A percentile compares a stretch with the other conserved stretches of the same genome.
phyloP scores from a whole-genome alignment of 2,888 invertebrate genomes.

The Eulithis prunata region DNA sequence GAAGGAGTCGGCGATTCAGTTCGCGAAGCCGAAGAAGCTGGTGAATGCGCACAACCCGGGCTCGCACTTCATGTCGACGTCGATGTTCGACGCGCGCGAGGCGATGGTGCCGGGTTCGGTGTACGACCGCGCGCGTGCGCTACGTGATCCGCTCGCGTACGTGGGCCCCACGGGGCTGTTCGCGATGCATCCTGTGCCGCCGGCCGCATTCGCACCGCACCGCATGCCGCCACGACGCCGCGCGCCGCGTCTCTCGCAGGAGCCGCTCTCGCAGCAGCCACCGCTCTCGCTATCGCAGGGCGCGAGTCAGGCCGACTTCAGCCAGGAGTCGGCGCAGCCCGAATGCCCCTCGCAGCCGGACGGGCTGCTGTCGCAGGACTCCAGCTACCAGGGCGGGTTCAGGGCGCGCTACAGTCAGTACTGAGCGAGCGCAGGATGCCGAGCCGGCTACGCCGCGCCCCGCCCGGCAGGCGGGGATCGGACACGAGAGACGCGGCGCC shows the following conservation, averaged over 20 bases:
- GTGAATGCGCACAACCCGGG: constrained; percentile 97
- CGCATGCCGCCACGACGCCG: constrained; percentile 88
- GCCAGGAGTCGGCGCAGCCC: constrained; percentile 92
- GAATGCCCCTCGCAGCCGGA: constrained; percentile 98
- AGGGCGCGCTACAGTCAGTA: constrained; percentile 88
- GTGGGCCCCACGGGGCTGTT: constrained; percentile 93
- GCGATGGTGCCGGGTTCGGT: constrained; percentile 97
- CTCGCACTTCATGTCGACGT: constrained; percentile 98
- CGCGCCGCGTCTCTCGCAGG: constrained; percentile 85
- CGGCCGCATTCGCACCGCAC: constrained; percentile 97
- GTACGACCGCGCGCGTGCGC: constrained; percentile 92
- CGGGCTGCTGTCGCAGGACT: constrained; percentile 96
- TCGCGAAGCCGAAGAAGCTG: constrained; percentile 98
- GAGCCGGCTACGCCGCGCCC: constrained; percentile 75
- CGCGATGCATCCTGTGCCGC: constrained; percentile 93
- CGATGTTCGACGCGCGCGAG: constrained; percentile 98
- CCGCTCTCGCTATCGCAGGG: constrained; percentile 89
- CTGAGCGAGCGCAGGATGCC: constrained; percentile 87
- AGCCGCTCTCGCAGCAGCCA: constrained; percentile 90
- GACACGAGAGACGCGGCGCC: constrained; percentile 50
- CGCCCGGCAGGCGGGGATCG: constrained; percentile 46
- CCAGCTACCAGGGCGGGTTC: constrained; percentile 91
- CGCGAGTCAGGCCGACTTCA: constrained; percentile 89
- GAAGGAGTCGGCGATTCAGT: constrained; percentile 98
- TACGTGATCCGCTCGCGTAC: constrained; percentile 96